Evolutionary conservation across 35 echinoderm and acorn worm genomes (phyloP), one percentile per base, ranked within the genome.

Genomic region (Chiridota heheva): DNA sequence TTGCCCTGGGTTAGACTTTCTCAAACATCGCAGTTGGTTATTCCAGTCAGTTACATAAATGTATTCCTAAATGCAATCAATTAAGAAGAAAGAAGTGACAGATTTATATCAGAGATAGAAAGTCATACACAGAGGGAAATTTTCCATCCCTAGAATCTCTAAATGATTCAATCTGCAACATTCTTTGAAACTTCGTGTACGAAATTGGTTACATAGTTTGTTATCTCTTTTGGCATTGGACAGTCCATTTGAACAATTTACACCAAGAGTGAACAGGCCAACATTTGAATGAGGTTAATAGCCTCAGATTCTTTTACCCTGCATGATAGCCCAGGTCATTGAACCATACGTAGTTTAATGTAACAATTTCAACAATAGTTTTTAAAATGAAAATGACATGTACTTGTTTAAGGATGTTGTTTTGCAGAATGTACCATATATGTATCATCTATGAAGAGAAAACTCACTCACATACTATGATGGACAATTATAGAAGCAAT

Each of bases 21-120:
- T 29, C 2, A 79, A 37, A 49, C 80, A 84, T 59, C 81, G 47
- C 32, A 82, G 41, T 16, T 78, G 30, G 40, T 77, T 48, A 2
- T 46, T 65, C 27, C 59, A 67, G 51, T 82, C 91, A 7, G 91
- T 88, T 4, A 88, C 81, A 37, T 64, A 95, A 42, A 95, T 39
- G 44, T 80, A 88, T 43, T 88, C 73, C 91, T 95, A 59, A 0
- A 47, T 87, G 29, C 37, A 43, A 41, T 17, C 27, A 63, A 61
- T 24, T 32, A 63, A 40, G 25, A 16, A 36, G n/a, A 28, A 49
- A 48, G 28, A 25, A 20, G 33, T 17, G 17, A 13, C 4, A 13
- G 15, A n/a, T n/a, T 7, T 15, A 24, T n/a, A 15, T 73, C 31
- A 73, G 34, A 36, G 28, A 27, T 49, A 42, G 46, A 2, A 42